Conservation (phyloP, 2,113 vertebrate species). For the Ctenodactylus gundi region DNA sequence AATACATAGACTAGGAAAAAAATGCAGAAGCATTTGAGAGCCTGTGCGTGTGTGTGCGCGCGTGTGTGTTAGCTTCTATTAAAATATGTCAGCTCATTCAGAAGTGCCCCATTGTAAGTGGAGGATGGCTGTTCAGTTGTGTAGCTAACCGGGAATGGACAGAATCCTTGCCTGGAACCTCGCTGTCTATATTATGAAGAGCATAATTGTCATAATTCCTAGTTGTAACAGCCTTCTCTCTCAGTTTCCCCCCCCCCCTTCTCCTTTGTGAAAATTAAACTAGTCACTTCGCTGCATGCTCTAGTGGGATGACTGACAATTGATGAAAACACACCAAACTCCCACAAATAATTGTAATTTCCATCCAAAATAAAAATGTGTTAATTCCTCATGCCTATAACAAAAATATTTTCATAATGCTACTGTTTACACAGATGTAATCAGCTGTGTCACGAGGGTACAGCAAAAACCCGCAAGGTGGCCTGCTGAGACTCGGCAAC, state of each 20-base stretch:
- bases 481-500: constrained; percentile 84
- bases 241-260: constrained; percentile 65
- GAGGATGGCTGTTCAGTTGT: constrained; percentile 58
- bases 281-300: constrained; percentile 65
- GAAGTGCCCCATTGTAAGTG: not conserved
- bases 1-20: not conserved
- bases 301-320: constrained; percentile 68
- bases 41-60: not conserved
- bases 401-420: constrained; percentile 77
- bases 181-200: constrained; percentile 61
- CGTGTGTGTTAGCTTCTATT: not conserved
- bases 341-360: constrained; percentile 73
- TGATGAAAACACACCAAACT: constrained; percentile 78
- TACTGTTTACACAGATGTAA: constrained; percentile 84
- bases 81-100: constrained; percentile 32
- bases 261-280: constrained; percentile 75
- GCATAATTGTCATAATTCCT: constrained; percentile 72
- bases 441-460: constrained; percentile 83
- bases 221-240: constrained; percentile 68
- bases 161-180: constrained; percentile 67
- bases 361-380: constrained; percentile 79
- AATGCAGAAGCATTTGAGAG: not conserved
- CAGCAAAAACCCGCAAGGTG: constrained; percentile 83
- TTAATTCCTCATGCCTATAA: constrained; percentile 71
- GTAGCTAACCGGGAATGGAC: constrained; percentile 66